Conservation (phyloP, 2,888 invertebrate genomes). For the Epinotia brunnichana region DNA sequence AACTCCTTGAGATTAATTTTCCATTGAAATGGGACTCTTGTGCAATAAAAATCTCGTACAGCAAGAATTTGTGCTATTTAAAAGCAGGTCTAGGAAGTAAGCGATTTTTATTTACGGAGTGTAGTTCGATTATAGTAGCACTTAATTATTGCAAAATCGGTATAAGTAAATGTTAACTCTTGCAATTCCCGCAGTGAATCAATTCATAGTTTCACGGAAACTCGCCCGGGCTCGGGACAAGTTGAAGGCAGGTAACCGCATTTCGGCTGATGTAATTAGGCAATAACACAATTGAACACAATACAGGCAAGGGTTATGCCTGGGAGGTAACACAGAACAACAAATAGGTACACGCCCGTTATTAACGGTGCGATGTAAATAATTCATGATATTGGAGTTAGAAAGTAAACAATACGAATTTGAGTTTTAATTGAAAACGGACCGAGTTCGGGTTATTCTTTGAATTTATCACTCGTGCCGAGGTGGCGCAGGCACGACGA, state of each 20-base stretch:
- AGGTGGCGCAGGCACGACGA: constrained; percentile 65
- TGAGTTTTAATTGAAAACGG: constrained; percentile 77
- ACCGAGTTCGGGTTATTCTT: constrained; percentile 76
- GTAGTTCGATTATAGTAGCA: not conserved
- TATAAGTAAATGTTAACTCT: constrained; percentile 23
- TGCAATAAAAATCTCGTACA: not conserved
- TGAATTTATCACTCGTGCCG: constrained; percentile 74
- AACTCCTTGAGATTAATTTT: not conserved
- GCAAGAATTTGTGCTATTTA: too few species aligned
- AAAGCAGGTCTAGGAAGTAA: too few species aligned
- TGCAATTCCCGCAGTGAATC: constrained; percentile 32
- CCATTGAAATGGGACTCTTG: not conserved
- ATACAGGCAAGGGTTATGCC: constrained; percentile 46
- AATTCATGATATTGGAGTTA: constrained; percentile 74
- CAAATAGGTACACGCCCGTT: constrained; percentile 59
- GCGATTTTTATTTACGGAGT: not conserved
- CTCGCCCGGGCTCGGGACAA: constrained; percentile 38
- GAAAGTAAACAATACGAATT: constrained; percentile 71
- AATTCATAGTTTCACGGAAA: constrained; percentile 39
- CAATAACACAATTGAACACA: constrained; percentile 42
- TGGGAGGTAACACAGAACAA: constrained; percentile 59
- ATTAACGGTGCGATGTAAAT: constrained; percentile 65
- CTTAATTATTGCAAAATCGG: not conserved
- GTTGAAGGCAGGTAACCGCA: constrained; percentile 41
- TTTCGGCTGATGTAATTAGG: constrained; percentile 43